These are phyloP conservation scores for Formica aserva DNA, from an alignment of 2,888 invertebrate species.

Conservation along the genomic window DNA sequence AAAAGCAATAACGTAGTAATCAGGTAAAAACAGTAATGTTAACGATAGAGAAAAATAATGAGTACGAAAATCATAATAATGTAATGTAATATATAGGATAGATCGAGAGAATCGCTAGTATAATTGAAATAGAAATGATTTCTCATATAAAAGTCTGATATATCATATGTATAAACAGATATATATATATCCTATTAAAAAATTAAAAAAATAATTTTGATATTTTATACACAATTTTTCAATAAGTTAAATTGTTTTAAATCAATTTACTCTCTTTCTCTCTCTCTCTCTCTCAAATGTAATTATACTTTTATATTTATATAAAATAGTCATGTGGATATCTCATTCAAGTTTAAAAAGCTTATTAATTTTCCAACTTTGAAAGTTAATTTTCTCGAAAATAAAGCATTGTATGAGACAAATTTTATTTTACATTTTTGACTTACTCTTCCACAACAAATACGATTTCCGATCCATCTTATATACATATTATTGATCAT, in stretches of 20 bases:
- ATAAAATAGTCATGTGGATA: neutral
- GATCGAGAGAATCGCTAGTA: neutral
- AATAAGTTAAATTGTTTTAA: neutral
- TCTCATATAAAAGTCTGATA: neutral
- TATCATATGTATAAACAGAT: neutral
- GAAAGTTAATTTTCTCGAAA: neutral
- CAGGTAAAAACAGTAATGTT: slow-evolving; percentile 44
- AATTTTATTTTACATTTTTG: neutral
- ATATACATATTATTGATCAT: neutral
- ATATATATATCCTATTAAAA: neutral
- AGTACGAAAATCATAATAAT: slow-evolving; percentile 25
- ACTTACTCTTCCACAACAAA: neutral
- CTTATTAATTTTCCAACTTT: no score
- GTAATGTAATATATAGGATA: slow-evolving; percentile 28
- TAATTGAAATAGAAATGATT: neutral
- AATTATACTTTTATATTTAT: neutral
- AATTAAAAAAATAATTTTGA: neutral
- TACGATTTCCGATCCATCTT: neutral
- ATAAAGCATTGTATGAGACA: neutral
- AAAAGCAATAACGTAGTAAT: slow-evolving; percentile 72
- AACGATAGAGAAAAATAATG: slow-evolving; percentile 16
- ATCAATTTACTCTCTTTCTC: neutral
- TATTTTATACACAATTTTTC: neutral
- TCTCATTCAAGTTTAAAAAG: neutral
- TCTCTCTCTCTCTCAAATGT: no score